These are phyloP conservation scores for Brachystomella parvula DNA, from an alignment of 1,140 invertebrate genomes.

Conservation along the genomic window DNA sequence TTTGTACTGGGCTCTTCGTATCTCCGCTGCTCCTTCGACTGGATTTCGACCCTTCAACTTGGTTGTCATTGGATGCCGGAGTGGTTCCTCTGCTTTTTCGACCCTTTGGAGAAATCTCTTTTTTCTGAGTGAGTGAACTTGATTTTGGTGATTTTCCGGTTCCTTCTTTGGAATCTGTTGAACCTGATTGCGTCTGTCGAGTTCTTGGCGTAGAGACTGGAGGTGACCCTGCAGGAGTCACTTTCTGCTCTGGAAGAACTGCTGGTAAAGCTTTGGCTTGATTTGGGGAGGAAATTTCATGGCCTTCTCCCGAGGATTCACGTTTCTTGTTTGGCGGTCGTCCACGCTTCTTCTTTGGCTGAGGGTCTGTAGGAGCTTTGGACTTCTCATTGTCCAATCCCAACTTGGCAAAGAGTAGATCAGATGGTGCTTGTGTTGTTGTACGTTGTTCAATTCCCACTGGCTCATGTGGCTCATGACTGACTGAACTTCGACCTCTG, in stretches of 20 bases:
- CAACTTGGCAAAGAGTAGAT: no score
- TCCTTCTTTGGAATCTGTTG: not conserved
- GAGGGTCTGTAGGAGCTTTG: not conserved
- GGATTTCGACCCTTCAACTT: not conserved
- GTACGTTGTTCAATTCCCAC: no score
- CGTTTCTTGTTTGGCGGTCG: not conserved
- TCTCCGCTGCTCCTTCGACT: no score
- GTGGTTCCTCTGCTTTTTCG: not conserved
- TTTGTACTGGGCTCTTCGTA: no score
- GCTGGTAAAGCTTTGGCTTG: not conserved
- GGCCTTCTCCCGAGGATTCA: not conserved
- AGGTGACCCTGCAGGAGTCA: no score
- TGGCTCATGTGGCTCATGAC: no score
- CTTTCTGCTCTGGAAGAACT: not conserved
- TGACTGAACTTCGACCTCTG: not conserved
- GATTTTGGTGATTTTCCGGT: not conserved
- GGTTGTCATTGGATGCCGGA: not conserved
- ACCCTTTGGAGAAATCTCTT: not conserved
- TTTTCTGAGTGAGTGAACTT: not conserved
- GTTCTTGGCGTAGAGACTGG: no score
- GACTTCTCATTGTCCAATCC: no score
- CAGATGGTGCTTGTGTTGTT: no score
- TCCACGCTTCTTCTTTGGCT: not conserved
- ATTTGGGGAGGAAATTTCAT: not conserved
- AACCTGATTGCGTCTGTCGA: not conserved